Base-by-base conservation (phyloP, 2,888 invertebrate genomes). In the Neoscelio sp. region DNA sequence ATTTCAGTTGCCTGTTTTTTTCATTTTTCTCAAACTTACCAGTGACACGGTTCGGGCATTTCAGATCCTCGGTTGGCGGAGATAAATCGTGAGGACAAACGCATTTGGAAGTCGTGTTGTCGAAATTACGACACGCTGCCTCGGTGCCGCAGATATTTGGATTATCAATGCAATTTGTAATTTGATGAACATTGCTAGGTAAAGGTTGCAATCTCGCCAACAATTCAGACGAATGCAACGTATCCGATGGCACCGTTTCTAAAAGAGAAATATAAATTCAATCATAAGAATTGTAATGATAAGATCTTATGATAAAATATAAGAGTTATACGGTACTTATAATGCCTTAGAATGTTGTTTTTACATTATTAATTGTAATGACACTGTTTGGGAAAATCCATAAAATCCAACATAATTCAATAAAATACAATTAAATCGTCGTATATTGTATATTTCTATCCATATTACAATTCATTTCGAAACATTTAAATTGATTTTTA, bases 41-140 rank as follows among this genome's bases (percentile, higher is more conserved):
- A 87, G 92, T 93, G 67, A 91, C 91, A 78, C 94, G 91, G 80
- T 91, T 92, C 2, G 94, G 94, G 84, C 94, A 94, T 80, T 91
- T 92, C 80, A 93, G 92, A 83, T 93, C 93, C 17, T 91, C 89
- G 15, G 93, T 94, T 6, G 94, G 93, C 0, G 92, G 92, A 46
- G 92, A 91, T n/a, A 91, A 92, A 84, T 94, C 94, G 82, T 94
- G 93, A 0, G 95, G 94, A 86, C 95, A 95, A 2, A 94, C 90
- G 86, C 95, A 95, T 52, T 91, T 92, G 84, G 94, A 93, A 2
- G 91, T 91, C 1, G 91, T 91, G 68, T 89, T 90, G 75, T 92
- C 92, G 56, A 91, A 87, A 80, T 91, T 89, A 65, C 91, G 89
- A 84, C 95, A 95, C 0, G 94, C 94, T 0, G 94, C 93, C 81